Percentiles rank a stretch among this genome's conserved stretches.
Conservation (phyloP, 2,888 invertebrate genomes). For the Drosophila niveifrons region DNA sequence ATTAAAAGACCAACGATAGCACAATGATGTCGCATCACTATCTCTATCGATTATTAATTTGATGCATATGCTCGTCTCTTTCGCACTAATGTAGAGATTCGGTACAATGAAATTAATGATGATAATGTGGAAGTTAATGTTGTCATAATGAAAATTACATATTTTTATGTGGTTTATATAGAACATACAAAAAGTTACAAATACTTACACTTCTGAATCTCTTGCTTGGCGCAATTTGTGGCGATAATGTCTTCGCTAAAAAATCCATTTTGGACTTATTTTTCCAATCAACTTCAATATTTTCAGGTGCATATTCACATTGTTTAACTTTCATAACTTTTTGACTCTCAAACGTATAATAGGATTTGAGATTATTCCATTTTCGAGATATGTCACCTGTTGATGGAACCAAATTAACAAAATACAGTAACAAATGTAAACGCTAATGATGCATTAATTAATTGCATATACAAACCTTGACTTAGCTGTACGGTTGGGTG, state of each 20-base stretch:
- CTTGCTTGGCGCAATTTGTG: not conserved
- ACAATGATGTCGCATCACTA: not conserved
- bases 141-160: not conserved
- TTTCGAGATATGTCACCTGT: conserved; percentile 43
- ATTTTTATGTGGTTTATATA: not conserved
- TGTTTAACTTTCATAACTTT: conserved; percentile 22
- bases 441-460: conserved; percentile 3
- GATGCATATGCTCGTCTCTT: not conserved
- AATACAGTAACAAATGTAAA: not conserved
- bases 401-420: not conserved
- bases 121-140: conserved; percentile 19
- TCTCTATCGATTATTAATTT: conserved; percentile 7
- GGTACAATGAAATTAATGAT: conserved; percentile 21
- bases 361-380: conserved; percentile 46
- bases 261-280: conserved; percentile 45
- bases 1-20: not conserved
- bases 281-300: conserved; percentile 33
- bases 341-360: conserved; percentile 30
- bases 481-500: conserved; percentile 10
- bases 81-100: conserved; percentile 2
- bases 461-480: conserved; percentile 17
- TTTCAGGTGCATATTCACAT: conserved; percentile 9
- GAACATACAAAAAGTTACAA: not conserved
- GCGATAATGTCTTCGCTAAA: conserved; percentile 1
- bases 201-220: conserved; percentile 10